Base-by-base conservation (phyloP, 2,888 invertebrate species). In the Listrodromus nycthemerus region DNA sequence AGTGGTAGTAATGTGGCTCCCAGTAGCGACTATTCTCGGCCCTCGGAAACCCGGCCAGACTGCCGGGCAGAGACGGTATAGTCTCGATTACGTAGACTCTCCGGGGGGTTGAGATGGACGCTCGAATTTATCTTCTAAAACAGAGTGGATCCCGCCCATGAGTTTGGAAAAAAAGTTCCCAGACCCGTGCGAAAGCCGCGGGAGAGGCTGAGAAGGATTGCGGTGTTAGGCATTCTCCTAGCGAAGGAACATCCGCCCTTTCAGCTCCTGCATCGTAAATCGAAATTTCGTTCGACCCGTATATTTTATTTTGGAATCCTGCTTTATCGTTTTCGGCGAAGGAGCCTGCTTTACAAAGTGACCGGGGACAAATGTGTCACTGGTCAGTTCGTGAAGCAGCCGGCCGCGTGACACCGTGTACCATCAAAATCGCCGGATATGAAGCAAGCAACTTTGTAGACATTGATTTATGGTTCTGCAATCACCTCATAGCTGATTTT, bases 61-160 rank as follows among this genome's bases (percentile, higher is more conserved):
- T 69, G 45, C 33, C 55, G 69, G 78, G 67, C 73, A 74, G 71
- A 66, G 71, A 71, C 55, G 71, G 52, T 77, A 50, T 16, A 69
- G 61, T 82, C 82, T 73, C 78, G 74, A 79, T 82, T 82, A 80
- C 76, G 58, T 74, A 67, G 63, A 50, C 63, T 48, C 37, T 37
- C 10, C 2, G 37, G 37, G 74, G 67, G 13, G 48, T 41, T 50
- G 63, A 63, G 86, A 86, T 80, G 86, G 78, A 85, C 85, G 85
- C 83, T 73, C 77, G 82, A 82, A 85, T 86, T 83, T 85, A 86
- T 85, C 86, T 86, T 86, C 76, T 78, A 82, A 82, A 84, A 73
- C 82, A 76, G 61, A 84, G 81, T 76, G 77, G 50, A 80, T 78
- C 74, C 69, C 65, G 75, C 82, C 73, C 77, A 74, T 21, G 73